These are phyloP conservation scores for Cheilosia soror DNA, from an alignment of 2,888 invertebrate species.

Conservation along the genomic window DNA sequence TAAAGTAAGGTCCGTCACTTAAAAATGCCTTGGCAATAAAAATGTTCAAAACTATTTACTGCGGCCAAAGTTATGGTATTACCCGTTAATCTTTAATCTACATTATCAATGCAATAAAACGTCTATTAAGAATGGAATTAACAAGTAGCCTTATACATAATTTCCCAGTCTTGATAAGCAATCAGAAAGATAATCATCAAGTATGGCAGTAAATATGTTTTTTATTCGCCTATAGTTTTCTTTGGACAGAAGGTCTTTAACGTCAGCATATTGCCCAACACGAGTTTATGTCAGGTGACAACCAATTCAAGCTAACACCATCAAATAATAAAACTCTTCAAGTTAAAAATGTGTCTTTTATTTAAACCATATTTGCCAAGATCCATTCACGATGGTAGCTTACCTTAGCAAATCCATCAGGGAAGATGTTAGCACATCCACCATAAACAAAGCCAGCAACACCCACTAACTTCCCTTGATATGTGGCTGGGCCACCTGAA, in stretches of 20 bases:
- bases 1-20: conserved; percentile 1
- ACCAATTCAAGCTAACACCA: not conserved
- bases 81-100: not conserved
- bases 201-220: not conserved
- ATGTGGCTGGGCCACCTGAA: conserved; percentile 80
- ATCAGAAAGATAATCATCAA: not conserved
- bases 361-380: conserved; percentile 54
- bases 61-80: not conserved
- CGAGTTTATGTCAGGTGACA: too few relatives aligned
- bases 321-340: not conserved
- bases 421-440: conserved; percentile 79
- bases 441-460: conserved; percentile 79
- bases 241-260: not conserved
- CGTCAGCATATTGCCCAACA: too few relatives aligned
- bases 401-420: conserved; percentile 80
- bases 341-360: not conserved
- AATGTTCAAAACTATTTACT: conserved; percentile 1
- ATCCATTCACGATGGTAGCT: conserved; percentile 80
- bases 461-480: conserved; percentile 77
- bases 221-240: not conserved
- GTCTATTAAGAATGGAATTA: not conserved
- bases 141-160: not conserved
- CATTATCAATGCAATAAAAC: conserved; percentile 7
- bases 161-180: not conserved
- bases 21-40: not conserved